phyloP scores from a whole-genome alignment of 2,888 invertebrate genomes.

The Cheilosia scutellata region DNA sequence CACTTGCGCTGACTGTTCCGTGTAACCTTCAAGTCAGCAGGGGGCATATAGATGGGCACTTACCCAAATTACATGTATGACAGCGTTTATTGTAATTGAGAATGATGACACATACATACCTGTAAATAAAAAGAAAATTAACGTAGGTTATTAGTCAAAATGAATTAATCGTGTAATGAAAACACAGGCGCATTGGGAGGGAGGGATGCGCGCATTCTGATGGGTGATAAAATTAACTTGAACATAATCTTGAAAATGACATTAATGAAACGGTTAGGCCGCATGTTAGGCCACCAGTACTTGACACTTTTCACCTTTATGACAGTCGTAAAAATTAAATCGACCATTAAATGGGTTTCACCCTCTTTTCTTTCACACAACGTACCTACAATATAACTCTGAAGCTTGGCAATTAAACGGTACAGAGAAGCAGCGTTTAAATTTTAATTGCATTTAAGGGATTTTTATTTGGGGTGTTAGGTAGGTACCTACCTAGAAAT shows the following conservation, averaged over 20 bases:
- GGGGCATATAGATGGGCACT: slow-evolving; percentile 6
- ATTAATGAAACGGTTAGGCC: slow-evolving; percentile 47
- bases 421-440: slow-evolving; percentile 42
- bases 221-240: slow-evolving; percentile 46
- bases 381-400: slow-evolving; percentile 20
- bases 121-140: slow-evolving; percentile 52
- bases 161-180: slow-evolving; percentile 32
- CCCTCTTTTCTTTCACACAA: slow-evolving; percentile 3
- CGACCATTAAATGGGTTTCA: slow-evolving; percentile 44
- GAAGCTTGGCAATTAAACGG: slow-evolving; percentile 28
- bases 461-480: slow-evolving; percentile 36
- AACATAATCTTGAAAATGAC: slow-evolving; percentile 45
- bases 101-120: slow-evolving; percentile 55
- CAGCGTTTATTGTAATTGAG: slow-evolving; percentile 50
- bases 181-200: background rate
- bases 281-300: slow-evolving; percentile 6
- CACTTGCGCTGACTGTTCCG: background rate
- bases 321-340: slow-evolving; percentile 60
- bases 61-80: slow-evolving; percentile 22
- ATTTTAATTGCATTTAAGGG: slow-evolving; percentile 55
- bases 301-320: slow-evolving; percentile 63
- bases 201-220: background rate
- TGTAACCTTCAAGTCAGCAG: background rate
- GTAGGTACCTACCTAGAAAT: slow-evolving; percentile 18
- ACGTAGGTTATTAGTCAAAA: slow-evolving; percentile 58